Conservation (phyloP, 2,797 vertebrate species). For the Ctenopoma kingsleyae region DNA sequence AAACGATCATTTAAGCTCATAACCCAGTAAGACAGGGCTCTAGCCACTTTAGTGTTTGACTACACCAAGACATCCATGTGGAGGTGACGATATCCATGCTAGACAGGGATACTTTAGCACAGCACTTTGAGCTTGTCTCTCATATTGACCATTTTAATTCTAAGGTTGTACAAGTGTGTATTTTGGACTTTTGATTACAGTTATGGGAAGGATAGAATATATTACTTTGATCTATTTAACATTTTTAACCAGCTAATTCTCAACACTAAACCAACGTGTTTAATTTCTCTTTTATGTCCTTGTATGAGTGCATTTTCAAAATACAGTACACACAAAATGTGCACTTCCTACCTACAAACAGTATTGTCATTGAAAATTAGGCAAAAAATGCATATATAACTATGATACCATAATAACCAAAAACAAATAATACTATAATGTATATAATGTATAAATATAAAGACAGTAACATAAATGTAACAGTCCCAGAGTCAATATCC, state of each 20-base stretch:
- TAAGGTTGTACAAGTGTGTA: not conserved
- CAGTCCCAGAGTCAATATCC: no score
- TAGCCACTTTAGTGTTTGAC: constrained; percentile 25
- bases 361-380: no score
- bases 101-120: not conserved
- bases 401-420: no score
- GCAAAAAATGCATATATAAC: no score
- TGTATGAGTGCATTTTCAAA: not conserved
- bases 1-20: constrained; percentile 28
- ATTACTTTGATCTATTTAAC: not conserved
- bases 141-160: not conserved
- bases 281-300: not conserved
- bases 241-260: not conserved
- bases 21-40: constrained; percentile 28
- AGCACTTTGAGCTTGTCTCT: not conserved
- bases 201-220: not conserved
- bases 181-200: not conserved
- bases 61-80: constrained; percentile 13
- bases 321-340: not conserved
- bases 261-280: not conserved
- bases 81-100: not conserved
- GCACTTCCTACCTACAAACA: not conserved
- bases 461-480: no score
- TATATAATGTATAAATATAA: no score
- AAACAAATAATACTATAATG: no score